Evolutionary conservation across 2,888 invertebrate genomes (phyloP), one percentile per base, ranked within the genome.

Genomic region (Lissocephala sabroskyi): DNA sequence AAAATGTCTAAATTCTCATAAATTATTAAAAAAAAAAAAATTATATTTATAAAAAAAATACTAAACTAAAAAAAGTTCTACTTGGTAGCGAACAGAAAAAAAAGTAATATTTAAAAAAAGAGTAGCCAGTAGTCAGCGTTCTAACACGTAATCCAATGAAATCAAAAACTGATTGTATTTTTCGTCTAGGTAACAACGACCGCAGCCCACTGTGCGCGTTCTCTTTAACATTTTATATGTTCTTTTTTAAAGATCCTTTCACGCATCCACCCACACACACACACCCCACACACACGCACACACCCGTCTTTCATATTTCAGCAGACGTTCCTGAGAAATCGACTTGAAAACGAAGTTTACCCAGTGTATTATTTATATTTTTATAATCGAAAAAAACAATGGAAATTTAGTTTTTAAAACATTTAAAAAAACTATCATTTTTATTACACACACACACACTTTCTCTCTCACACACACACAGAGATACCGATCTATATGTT

Each of bases 241-340:
- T 18, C 3, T 30, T 33, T 49, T 41, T 30, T 29, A 44, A 37
- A 52, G 23, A 5, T 23, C 23, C 7, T 23, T 5, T 5, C 23
- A 23, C 23, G 7, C 23, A 23, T 7, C 3, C 23, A 23, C 23
- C 3, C 23, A 23, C 23, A 23, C 23, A 3, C 23, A 23, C 3
- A 23, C 23, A 23, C 23, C 3, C n/a, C 23, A 23, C 4, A 23
- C 23, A 23, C 23, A 23, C 7, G 3, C 23, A 23, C 7, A 45
- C 52, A 66, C 52, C 68, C 65, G 74, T 70, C 74, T 57, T 70
- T 67, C 54, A 49, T 56, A 50, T 49, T 56, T 57, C 62, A 23
- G 3, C 23, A 5, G 3, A 23, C 23, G 7, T 23, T 39, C 26
- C 28, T 23, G 9, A 13, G 30, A 19, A n/a, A 19, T 32, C n/a